Conservation (phyloP, 2,888 invertebrate species). For the Aquatica leii region DNA sequence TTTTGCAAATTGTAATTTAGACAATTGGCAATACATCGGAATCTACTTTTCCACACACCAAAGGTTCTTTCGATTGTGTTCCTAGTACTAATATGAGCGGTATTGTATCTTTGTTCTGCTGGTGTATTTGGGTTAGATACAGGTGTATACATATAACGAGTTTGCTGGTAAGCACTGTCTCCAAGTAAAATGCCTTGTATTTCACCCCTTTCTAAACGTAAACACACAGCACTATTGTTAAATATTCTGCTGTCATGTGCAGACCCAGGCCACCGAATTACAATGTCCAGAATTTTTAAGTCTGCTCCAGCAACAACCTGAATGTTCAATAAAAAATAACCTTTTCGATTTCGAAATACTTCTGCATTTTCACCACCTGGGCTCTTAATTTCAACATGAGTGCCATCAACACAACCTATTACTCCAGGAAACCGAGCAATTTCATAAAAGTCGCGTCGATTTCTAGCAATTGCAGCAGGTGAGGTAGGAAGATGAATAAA, state of each 20-base stretch:
- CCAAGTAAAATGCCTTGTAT: background rate
- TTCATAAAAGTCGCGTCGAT: too few relatives aligned
- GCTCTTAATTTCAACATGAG: constrained; percentile 6
- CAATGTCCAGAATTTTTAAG: background rate
- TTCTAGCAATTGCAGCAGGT: too few relatives aligned
- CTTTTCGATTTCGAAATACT: too few relatives aligned
- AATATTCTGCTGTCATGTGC: too few relatives aligned
- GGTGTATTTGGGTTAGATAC: background rate
- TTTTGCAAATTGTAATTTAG: background rate
- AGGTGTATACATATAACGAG: background rate
- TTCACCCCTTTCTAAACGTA: background rate
- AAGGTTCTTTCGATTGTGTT: background rate
- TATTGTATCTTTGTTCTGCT: background rate
- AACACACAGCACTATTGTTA: constrained; percentile 6
- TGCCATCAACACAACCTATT: too few relatives aligned
- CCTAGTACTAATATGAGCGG: too few relatives aligned
- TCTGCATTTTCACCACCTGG: background rate
- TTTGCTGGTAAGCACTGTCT: constrained; percentile 8
- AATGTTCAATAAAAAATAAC: background rate
- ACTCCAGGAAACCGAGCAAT: too few relatives aligned
- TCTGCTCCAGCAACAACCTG: background rate
- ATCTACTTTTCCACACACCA: too few relatives aligned
- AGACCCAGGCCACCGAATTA: constrained; percentile 8
- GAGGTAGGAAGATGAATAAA: too few relatives aligned
- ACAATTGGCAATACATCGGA: background rate